Evolutionary conservation across 2,113 vertebrate genomes (phyloP).

Genomic region (Jaculus jaculus): DNA sequence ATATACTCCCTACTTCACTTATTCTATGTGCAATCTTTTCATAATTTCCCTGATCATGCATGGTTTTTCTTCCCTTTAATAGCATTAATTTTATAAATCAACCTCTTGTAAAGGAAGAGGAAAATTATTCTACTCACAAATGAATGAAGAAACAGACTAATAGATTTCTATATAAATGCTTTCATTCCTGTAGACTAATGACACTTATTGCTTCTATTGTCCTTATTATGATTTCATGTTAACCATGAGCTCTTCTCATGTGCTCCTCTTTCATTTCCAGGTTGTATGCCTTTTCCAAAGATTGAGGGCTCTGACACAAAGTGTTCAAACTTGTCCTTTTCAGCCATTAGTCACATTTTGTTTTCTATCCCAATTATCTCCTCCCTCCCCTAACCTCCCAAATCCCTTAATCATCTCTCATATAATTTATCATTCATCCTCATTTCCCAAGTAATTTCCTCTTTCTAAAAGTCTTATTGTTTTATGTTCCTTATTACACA

Average conservation of each 20-base stretch:
- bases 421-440: conserved; percentile 29
- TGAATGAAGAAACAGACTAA: conserved; percentile 41
- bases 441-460: conserved; percentile 32
- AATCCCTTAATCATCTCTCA: background rate
- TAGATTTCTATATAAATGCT: conserved; percentile 25
- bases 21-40: conserved; percentile 33
- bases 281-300: background rate
- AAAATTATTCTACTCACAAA: conserved; percentile 22
- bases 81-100: conserved; percentile 43
- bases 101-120: conserved; percentile 12
- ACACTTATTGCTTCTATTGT: background rate
- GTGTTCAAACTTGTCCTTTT: background rate
- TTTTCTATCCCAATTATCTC: background rate
- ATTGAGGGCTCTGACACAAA: background rate
- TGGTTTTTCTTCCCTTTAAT: conserved; percentile 53
- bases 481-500: conserved; percentile 19
- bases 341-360: background rate
- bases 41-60: conserved; percentile 32
- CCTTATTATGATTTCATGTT: background rate
- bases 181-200: conserved; percentile 42
- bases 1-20: background rate
- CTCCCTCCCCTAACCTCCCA: background rate
- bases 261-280: conserved; percentile 10
- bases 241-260: conserved; percentile 25
- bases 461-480: conserved; percentile 44